Conservation (phyloP, 2,113 vertebrate genomes). For the Myocastor coypus region DNA sequence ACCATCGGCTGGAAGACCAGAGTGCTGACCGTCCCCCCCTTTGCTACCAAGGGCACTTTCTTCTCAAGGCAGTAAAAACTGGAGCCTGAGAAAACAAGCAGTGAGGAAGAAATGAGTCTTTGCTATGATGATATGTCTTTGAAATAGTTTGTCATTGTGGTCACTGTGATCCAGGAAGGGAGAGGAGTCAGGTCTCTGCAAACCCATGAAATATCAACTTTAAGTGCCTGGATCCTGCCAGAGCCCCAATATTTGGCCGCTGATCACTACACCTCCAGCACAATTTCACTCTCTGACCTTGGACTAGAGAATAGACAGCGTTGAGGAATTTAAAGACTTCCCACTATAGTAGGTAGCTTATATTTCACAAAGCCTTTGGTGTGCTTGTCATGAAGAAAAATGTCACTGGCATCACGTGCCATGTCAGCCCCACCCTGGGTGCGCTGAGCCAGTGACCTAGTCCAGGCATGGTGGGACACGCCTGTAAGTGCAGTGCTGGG, state of each 20-base stretch:
- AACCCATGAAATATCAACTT: neutral
- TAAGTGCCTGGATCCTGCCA: neutral
- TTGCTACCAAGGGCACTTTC: neutral
- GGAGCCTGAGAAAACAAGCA: neutral
- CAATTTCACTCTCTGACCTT: neutral
- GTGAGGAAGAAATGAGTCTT: neutral
- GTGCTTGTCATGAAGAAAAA: neutral
- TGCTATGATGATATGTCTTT: neutral
- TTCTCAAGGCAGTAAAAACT: neutral
- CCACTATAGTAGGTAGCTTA: neutral
- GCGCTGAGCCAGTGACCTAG: no score
- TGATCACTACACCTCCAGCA: neutral
- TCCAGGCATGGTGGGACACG: no score
- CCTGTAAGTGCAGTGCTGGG: no score
- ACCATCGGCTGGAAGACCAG: neutral
- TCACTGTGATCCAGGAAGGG: neutral
- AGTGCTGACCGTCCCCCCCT: neutral
- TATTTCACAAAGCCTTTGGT: neutral
- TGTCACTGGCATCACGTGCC: no score
- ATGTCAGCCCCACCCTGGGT: no score
- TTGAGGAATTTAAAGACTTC: neutral
- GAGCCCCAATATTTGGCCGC: neutral
- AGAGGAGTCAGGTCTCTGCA: constrained; percentile 35
- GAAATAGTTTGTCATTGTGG: neutral
- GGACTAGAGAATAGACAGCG: neutral